Evolutionary conservation across 2,797 vertebrate genomes (phyloP), one percentile per base, ranked within the genome.

Genomic region (Rhadinocentrus ornatus): DNA sequence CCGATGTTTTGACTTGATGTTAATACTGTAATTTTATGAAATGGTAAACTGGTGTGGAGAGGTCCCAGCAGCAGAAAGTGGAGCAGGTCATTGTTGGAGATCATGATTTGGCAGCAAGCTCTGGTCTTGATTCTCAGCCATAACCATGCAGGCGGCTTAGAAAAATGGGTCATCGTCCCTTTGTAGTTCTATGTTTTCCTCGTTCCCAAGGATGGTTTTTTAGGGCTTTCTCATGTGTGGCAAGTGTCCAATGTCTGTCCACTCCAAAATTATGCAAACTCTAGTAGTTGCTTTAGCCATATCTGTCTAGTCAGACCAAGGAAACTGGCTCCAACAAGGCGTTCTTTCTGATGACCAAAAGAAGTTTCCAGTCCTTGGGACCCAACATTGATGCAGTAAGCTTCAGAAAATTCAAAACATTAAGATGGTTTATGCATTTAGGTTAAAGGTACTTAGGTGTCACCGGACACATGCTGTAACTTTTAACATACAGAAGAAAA

Each of bases 81-180:
- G 71, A 82, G 66, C 82, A 80, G 73, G 69, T 75, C 74, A 37
- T 65, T 75, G 74, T 71, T 80, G 63, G 71, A 55, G 75, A 75
- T 80, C 59, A 66, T 24, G 6, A 58, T 75, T 69, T 80, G 77
- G 71, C 64, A 37, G 39, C 15, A 55, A 66, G 71, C 31, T 61
- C 65, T 48, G 66, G 29, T 80, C 78, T 87, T 80, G 83, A 87
- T 64, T 59, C 53, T 6, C 2, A 64, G 72, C 80, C 86, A 89
- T 60, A 64, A 75, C 66, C 24, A 65, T 20, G 56, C 57, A 66
- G 60, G 22, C 60, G 1, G 56, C 63, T 15, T 31, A 8, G 31
- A 54, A 71, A 90, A 90, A 75, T 87, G 86, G 89, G 84, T 86
- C 88, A 88, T 37, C 11, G 0, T 52, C 13, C 55, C 63, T 80